Conservation (phyloP, 2,113 vertebrate species). For the Nothoprocta pentlandii region DNA sequence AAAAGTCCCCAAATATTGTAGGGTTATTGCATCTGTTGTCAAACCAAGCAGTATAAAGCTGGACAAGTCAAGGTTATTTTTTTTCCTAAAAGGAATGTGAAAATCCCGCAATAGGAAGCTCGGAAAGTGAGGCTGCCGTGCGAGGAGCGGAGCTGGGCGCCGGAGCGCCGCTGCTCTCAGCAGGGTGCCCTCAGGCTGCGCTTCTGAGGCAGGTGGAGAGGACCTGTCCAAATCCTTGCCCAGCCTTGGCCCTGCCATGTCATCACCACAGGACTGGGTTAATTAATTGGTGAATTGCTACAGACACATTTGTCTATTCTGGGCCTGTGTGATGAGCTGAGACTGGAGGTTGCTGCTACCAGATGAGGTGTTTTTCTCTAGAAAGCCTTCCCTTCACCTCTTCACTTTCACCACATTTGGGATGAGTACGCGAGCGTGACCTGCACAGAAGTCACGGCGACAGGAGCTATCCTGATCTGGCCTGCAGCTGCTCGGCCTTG, state of each 20-base stretch:
- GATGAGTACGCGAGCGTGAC: background rate
- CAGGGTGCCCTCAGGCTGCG: fast-evolving
- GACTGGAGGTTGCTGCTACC: background rate
- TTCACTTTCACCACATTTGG: background rate
- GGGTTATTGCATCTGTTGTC: background rate
- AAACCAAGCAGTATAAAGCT: background rate
- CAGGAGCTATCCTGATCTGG: background rate
- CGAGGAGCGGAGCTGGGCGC: fast-evolving
- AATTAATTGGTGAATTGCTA: background rate
- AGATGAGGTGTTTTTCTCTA: background rate
- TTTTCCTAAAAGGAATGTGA: background rate
- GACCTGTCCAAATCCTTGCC: background rate
- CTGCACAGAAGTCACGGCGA: background rate
- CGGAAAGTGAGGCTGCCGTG: background rate
- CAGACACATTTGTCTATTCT: fast-evolving
- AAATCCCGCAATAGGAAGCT: background rate
- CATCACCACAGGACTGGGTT: background rate
- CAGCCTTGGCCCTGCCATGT: background rate
- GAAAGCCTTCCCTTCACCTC: background rate
- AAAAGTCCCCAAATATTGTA: background rate
- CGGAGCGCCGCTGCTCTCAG: background rate
- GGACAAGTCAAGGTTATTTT: background rate
- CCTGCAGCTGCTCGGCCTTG: background rate
- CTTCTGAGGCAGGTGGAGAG: background rate
- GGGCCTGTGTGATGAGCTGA: background rate